Evolutionary conservation across 2,113 vertebrate species (phyloP), one percentile per base, ranked within the genome.

Genomic region (Solea senegalensis): DNA sequence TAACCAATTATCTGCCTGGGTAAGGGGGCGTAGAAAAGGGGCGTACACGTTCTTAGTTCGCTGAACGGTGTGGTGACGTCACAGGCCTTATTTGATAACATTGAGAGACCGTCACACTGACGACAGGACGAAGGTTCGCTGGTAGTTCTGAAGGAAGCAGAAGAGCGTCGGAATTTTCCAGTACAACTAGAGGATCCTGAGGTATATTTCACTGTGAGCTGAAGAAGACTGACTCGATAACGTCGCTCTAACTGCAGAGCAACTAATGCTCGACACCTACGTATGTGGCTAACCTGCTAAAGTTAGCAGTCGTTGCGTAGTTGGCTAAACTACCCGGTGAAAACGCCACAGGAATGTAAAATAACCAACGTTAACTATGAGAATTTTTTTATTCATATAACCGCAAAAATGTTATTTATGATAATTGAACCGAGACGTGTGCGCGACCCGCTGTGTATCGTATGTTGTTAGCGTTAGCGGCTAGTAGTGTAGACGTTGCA

Each of bases 1-100:
- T 2, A 58, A 34, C 78, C 74, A 87, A 86, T 88, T 50, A n/a
- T 1, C 9, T 44, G 12, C 7, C 0, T 2, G 0, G 2, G 26
- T 9, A 5, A 3, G 2, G 0, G 80, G 84, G 78, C 57, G 86
- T 83, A 0, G 2, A 49, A 34, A 15, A 53, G 34, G 13, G 73
- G 56, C 43, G 58, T 65, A 14, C 1, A 10, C 3, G 4, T 46
- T 74, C 64, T 11, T 2, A 1, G 34, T 34, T 57, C 15, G 4
- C 46, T 79, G 87, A 91, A 90, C 91, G 86, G 89, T 15, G 46
- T 28, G 13, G 14, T 5, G 5, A 49, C 26, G n/a, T 65, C 45
- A 58, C 0, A 69, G 70, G 12, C 52, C 52, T 63, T 86, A 77
- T 87, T 84, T 78, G 58, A 86, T 75, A 88, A 85, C 74, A 76